Base-by-base conservation (phyloP, 2,113 vertebrate species). In the Sula dactylatra region DNA sequence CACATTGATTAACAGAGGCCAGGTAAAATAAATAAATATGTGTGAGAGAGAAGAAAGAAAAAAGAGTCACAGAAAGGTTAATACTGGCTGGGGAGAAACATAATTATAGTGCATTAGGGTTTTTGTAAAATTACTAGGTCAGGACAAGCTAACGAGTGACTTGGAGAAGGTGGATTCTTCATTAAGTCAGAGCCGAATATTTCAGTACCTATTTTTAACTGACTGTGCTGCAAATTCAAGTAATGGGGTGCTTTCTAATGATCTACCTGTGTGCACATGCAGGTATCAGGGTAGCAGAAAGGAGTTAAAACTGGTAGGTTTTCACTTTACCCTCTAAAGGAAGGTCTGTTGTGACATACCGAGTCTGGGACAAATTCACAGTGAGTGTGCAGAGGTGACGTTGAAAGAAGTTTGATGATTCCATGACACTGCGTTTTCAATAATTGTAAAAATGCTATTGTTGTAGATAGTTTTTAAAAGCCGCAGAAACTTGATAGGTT, bases 1-100 rank as follows among this genome's bases (percentile, higher is more conserved):
- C 98, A 98, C 98, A 98, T 99, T 99, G 99, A 99, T 99, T 99
- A 98, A 98, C 97, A 98, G 98, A 97, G 98, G 97, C 97, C 98
- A 97, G 97, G 98, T 98, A 98, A 97, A 97, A 97, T 96, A 97
- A 97, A 96, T 95, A 97, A 97, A 96, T 97, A 97, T 95, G 93
- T 91, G 82, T 59, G 66, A 96, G 91, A 86, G 87, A 95, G 86
- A 97, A 91, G 85, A 91, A 96, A 85, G 90, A 93, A 86, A 88
- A 88, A 85, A 93, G 96, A 99, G 98, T 99, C 99, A 98, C 96
- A 62, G 98, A 97, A 98, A 99, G 98, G 99, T 99, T 99, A 99
- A 98, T 97, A 98, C 98, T 95, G 82, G 97, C 94, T 97, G 97
- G 98, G 97, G 98, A 98, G 98, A 98, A 98, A 98, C 97, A 97